Evolutionary conservation across 2,888 invertebrate species (phyloP).

Genomic region (Sepioteuthis lessoniana): DNA sequence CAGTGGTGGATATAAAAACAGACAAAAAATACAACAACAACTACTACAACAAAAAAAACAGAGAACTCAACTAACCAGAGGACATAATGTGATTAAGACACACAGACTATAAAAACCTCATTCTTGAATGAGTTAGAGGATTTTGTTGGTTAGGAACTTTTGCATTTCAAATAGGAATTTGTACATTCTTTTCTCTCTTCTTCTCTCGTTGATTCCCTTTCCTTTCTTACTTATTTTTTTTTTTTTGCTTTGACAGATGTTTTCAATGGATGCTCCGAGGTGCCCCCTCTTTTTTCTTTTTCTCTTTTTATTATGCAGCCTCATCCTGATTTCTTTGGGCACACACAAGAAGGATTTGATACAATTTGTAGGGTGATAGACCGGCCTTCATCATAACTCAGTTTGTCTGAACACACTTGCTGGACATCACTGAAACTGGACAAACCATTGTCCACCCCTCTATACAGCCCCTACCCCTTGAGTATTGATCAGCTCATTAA

Average conservation of each 20-base stretch:
- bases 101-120: neutral
- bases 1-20: too few relatives aligned
- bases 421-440: neutral
- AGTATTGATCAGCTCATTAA: conserved; percentile 33
- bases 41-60: too few relatives aligned
- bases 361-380: neutral
- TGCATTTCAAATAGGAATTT: conserved; percentile 33
- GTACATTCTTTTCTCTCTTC: neutral
- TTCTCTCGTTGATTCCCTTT: neutral
- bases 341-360: neutral
- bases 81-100: conserved; percentile 1
- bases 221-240: neutral
- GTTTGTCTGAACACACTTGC: conserved; percentile 33
- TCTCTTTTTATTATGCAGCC: neutral
- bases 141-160: neutral
- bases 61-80: neutral
- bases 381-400: neutral
- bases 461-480: neutral
- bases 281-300: neutral
- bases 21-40: neutral
- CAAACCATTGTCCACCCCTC: neutral
- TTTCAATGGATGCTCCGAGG: neutral
- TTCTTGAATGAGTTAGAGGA: neutral
- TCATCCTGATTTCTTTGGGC: neutral
- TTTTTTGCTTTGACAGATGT: neutral